These are phyloP conservation scores for Alouatta palliata DNA, from an alignment of 2,113 vertebrate genomes.

Conservation along the genomic window DNA sequence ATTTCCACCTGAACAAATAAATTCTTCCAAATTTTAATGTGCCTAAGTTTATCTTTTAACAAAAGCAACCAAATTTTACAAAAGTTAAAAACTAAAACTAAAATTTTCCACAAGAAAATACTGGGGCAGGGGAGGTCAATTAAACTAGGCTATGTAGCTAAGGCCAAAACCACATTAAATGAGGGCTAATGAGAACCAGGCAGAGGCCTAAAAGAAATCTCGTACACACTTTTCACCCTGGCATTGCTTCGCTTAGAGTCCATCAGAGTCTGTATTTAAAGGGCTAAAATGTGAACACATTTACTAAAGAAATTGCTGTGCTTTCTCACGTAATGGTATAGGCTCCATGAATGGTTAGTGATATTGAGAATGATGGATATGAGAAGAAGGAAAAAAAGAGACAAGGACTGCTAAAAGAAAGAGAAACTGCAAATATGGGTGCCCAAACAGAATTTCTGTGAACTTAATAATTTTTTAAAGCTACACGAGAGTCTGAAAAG, in stretches of 20 bases:
- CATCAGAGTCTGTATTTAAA: not conserved
- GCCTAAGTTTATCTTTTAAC: not conserved
- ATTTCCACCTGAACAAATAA: not conserved
- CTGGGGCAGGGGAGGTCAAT: not conserved
- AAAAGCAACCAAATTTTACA: not conserved
- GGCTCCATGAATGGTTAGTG: not conserved
- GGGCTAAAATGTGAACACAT: not conserved
- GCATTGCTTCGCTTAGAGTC: constrained; percentile 19
- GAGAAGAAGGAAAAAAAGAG: not conserved
- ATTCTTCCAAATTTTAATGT: not conserved
- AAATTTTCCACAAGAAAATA: constrained; percentile 45
- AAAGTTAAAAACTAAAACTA: constrained; percentile 39
- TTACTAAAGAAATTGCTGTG: constrained; percentile 9
- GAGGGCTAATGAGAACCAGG: constrained; percentile 1
- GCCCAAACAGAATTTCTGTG: not conserved
- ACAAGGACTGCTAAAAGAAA: not conserved
- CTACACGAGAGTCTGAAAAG: constrained; percentile 2
- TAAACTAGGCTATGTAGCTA: constrained; percentile 15
- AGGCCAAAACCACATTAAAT: constrained; percentile 45
- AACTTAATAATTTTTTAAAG: constrained; percentile 26
- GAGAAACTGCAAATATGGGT: not conserved
- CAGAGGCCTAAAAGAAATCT: constrained; percentile 7
- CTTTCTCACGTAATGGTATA: not conserved
- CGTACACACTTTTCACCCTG: not conserved
- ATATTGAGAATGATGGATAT: not conserved